A percentile compares a stretch with the other conserved stretches of the same genome.
Conservation (phyloP, 2,113 vertebrate species). For the Cyrtonyx montezumae region DNA sequence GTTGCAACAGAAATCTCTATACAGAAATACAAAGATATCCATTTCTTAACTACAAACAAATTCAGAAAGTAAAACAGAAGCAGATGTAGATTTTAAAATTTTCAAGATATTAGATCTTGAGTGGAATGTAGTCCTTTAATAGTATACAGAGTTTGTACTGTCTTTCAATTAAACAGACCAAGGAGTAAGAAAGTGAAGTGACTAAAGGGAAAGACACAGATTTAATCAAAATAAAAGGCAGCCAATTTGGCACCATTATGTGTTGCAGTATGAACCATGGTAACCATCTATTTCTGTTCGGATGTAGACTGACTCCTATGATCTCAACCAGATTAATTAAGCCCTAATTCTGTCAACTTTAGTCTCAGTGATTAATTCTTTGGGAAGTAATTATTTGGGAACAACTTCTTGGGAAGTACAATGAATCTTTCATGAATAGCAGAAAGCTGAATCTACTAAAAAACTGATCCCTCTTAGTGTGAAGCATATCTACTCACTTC, state of each 20-base stretch:
- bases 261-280: not conserved
- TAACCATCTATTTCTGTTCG: slow-evolving; percentile 17
- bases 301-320: not conserved
- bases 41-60: not conserved
- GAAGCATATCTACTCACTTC: not conserved
- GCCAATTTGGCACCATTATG: not conserved
- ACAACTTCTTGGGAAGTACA: not conserved
- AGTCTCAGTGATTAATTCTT: slow-evolving; percentile 4
- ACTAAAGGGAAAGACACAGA: not conserved
- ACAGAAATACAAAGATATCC: not conserved
- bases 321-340: slow-evolving; percentile 29
- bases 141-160: not conserved
- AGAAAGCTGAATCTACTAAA: not conserved
- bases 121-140: not conserved
- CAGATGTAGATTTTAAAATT: not conserved
- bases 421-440: not conserved
- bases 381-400: not conserved
- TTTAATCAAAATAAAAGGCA: not conserved
- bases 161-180: not conserved
- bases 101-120: not conserved
- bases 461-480: not conserved
- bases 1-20: not conserved
- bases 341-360: slow-evolving; percentile 16
- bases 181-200: not conserved
- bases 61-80: not conserved